Conservation (phyloP, 2,888 invertebrate genomes). For the Peribatodes rhomboidaria region DNA sequence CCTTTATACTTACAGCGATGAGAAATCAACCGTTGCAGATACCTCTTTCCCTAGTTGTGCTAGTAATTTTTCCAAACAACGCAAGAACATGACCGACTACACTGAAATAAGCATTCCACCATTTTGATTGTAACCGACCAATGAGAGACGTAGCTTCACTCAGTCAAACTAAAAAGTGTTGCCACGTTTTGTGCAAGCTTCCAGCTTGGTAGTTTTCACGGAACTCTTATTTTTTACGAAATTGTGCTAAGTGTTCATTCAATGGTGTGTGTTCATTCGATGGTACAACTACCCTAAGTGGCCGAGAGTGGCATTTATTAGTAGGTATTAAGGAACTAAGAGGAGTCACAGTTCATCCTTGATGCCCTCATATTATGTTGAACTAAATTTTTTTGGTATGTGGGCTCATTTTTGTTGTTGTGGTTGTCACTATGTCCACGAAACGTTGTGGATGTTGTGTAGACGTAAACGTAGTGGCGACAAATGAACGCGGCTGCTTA, state of each 20-base stretch:
- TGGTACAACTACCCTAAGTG: too few relatives aligned
- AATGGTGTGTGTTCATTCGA: background rate
- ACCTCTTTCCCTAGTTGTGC: slow-evolving; percentile 7
- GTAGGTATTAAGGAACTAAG: too few relatives aligned
- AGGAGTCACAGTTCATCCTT: too few relatives aligned
- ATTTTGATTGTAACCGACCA: background rate
- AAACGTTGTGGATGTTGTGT: too few relatives aligned
- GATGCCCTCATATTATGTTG: too few relatives aligned
- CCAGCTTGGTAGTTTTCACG: slow-evolving; percentile 7
- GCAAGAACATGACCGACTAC: slow-evolving; percentile 4
- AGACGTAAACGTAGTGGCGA: too few relatives aligned
- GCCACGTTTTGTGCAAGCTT: slow-evolving; percentile 5
- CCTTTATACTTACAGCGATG: slow-evolving; percentile 8
- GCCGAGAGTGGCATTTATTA: too few relatives aligned
- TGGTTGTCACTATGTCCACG: too few relatives aligned
- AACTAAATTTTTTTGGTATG: too few relatives aligned
- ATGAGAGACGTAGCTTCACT: background rate
- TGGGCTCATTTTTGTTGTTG: too few relatives aligned
- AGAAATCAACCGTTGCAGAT: slow-evolving; percentile 14
- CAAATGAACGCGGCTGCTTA: too few relatives aligned
- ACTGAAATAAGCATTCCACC: background rate
- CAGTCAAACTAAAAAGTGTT: slow-evolving; percentile 9
- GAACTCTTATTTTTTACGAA: slow-evolving; percentile 11
- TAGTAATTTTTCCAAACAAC: slow-evolving; percentile 10
- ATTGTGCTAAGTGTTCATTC: slow-evolving; percentile 31